Base-by-base conservation (phyloP, 2,113 vertebrate species). In the Maccullochella peelii region DNA sequence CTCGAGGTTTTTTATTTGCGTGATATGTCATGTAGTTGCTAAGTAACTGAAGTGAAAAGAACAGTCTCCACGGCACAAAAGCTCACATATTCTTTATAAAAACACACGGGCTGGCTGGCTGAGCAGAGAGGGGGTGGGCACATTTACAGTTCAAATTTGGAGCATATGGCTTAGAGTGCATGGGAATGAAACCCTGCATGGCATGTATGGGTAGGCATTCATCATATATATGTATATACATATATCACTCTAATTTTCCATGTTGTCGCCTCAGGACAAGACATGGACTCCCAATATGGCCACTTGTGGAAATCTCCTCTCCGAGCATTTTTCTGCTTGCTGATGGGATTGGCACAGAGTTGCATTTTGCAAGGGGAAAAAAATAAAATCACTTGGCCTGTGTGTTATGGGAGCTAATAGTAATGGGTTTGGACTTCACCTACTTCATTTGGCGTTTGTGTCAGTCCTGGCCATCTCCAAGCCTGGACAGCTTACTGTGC, bases 31-130 rank as follows among this genome's bases (percentile, higher is more conserved):
- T 66, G 55, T 63, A 69, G 83, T 89, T 93, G 88, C 88, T 84
- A 90, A 86, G 86, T 78, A 92, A 92, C 77, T 65, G 44, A 79
- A 52, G 14, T 57, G 47, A 80, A 84, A 82, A 74, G 49, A 84
- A 15, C 77, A 72, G 73, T 65, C 47, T 74, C 47, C n/a, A 40
- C 2, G 2, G 47, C 44, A 40, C 30, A 78, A 69, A 50, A 40
- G 21, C 47, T 23, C 36, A 76, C 63, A 44, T 68, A 30, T 77
- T 83, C 3, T 59, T 77, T 62, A 71, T 52, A n/a, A 70, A 30
- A 69, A 69, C 44, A 72, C 38, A 36, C 8, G n/a, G 30, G 65
- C 54, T 49, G 73, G 20, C 18, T 38, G 54, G 23, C 69, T 30
- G 58, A 14, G 61, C n/a, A 7, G 36, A 40, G 73, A 59, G 38